Evolutionary conservation across 2,888 invertebrate species (phyloP), one percentile per base, ranked within the genome.

Genomic region (Teleogryllus oceanicus): DNA sequence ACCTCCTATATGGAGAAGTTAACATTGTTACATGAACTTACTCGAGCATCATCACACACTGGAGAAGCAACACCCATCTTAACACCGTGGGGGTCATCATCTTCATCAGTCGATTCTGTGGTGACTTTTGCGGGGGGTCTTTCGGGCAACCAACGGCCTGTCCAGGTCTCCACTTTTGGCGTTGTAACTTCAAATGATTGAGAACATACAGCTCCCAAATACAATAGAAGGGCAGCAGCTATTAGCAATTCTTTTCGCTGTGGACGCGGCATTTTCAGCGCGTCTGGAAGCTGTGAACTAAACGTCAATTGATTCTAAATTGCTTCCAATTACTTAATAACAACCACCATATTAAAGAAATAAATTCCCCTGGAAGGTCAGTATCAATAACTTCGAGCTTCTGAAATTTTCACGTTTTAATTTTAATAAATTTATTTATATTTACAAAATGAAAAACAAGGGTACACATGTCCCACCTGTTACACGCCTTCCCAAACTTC

Each of bases 11-110:
- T 78, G 62, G 74, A 16, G 77, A 62, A 76, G 21, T 18, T 78
- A 74, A 74, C 18, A 49, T 75, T 10, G 13, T n/a, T 74, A 78
- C 49, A 78, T 81, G 37, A 37, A 50, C 82, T 84, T 86, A 93
- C 93, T 86, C 90, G 89, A 78, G 89, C 93, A 88, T 93, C 90
- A 85, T 94, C 94, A 85, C 94, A 94, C 1, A 86, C 82, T 1
- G 84, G 82, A 78, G 87, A 86, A 49, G 87, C 83, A 62, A 88
- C 85, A 3, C 92, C 92, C 92, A 92, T 92, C 82, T 86, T 85
- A 37, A 90, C 86, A 24, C 87, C 87, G 83, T 89, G 88, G 79
- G 86, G 83, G 74, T 81, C 80, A 82, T 85, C 85, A 78, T 80
- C 79, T 78, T 82, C 81, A 49, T 85, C 79, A 81, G 85, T 85